Evolutionary conservation across 1,140 invertebrate genomes (phyloP).

Genomic region (Metaphire vulgaris): DNA sequence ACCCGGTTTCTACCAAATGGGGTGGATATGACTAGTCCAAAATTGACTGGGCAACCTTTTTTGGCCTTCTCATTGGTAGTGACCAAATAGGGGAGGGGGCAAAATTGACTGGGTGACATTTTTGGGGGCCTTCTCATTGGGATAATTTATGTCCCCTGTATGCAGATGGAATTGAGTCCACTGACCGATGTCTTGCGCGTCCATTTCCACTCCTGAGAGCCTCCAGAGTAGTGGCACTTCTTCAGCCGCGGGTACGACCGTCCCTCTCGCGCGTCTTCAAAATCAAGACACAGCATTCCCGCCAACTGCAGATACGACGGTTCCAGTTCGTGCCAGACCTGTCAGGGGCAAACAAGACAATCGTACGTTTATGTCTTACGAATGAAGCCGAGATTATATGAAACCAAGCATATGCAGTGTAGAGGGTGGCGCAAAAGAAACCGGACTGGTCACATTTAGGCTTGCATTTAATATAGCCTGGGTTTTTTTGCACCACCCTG

Average conservation of each 20-base stretch:
- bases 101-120: background rate
- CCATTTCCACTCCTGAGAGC: conserved; percentile 74
- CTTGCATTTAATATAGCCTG: background rate
- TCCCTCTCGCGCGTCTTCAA: conserved; percentile 42
- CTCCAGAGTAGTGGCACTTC: conserved; percentile 87
- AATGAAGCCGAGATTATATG: background rate
- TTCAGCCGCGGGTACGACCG: conserved; percentile 60
- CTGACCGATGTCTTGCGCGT: background rate
- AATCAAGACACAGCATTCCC: conserved; percentile 76
- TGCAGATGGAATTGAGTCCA: background rate
- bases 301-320: conserved; percentile 77
- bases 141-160: background rate
- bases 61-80: no score
- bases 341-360: conserved; percentile 9
- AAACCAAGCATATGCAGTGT: no score
- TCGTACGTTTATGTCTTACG: conserved; percentile 11
- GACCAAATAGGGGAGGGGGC: no score
- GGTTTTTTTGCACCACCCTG: background rate
- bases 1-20: background rate
- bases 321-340: conserved; percentile 80
- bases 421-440: background rate
- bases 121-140: background rate
- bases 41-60: background rate
- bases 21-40: background rate
- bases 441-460: background rate